A percentile compares a stretch with the other conserved stretches of the same genome.
Evolutionary conservation across 2,797 vertebrate species (phyloP).

Genomic region (Syngnathus rostellatus): DNA sequence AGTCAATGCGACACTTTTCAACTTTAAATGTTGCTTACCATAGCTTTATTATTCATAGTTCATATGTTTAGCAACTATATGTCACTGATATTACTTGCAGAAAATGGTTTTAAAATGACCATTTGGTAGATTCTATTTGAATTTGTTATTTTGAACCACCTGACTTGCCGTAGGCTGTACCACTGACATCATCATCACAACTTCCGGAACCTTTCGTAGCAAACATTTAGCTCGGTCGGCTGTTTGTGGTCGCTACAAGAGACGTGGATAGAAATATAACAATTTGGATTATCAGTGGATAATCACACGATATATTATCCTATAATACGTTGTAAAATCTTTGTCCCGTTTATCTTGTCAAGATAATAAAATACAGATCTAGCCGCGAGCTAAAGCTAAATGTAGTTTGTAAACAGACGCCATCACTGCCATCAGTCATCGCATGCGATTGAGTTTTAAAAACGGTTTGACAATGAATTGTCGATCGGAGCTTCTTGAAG

Average conservation of each 20-base stretch:
- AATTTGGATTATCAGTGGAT: not conserved
- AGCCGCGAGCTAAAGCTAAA: not conserved
- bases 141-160: slow-evolving; percentile 12
- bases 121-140: not conserved
- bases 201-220: slow-evolving; percentile 16
- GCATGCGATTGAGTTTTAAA: slow-evolving; percentile 26
- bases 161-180: slow-evolving; percentile 37
- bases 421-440: not conserved
- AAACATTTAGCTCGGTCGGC: slow-evolving; percentile 15
- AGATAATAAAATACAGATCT: not conserved
- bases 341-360: not conserved
- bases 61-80: not conserved
- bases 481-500: slow-evolving; percentile 89
- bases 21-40: not conserved
- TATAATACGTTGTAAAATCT: not conserved
- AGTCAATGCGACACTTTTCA: not conserved
- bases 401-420: slow-evolving; percentile 3
- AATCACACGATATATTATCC: not conserved
- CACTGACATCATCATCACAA: slow-evolving; percentile 1
- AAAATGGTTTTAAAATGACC: too few relatives aligned
- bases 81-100: too few relatives aligned
- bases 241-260: not conserved
- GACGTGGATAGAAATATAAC: fast-evolving
- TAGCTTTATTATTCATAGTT: not conserved
- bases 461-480: slow-evolving; percentile 80